These are phyloP conservation scores for Prenolepis imparis DNA, from an alignment of 2,888 invertebrate genomes.

Conservation along the genomic window DNA sequence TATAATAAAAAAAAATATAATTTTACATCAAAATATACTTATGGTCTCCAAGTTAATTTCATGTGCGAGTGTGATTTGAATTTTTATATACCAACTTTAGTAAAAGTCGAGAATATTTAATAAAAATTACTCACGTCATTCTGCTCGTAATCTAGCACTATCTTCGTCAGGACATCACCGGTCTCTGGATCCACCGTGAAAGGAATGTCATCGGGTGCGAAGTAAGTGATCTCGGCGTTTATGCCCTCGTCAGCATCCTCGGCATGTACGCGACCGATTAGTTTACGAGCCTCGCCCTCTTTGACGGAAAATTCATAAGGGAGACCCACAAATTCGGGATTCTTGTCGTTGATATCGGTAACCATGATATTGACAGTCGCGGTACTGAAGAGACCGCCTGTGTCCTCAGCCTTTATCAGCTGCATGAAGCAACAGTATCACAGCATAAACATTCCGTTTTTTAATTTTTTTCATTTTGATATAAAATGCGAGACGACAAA, in stretches of 20 bases:
- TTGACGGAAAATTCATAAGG: slow-evolving; percentile 94
- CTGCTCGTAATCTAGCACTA: slow-evolving; percentile 93
- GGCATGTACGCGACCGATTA: slow-evolving; percentile 93
- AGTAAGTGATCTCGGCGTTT: slow-evolving; percentile 94
- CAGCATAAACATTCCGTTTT: slow-evolving; percentile 56
- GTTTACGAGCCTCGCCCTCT: slow-evolving; percentile 89
- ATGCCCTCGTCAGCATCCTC: slow-evolving; percentile 95
- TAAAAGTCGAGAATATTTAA: neutral
- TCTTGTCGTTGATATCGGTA: slow-evolving; percentile 96
- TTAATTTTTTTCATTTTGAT: neutral
- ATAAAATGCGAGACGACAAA: neutral
- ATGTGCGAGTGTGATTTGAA: neutral
- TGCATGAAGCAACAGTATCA: slow-evolving; percentile 79
- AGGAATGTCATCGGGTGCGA: slow-evolving; percentile 92
- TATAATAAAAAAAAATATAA: neutral
- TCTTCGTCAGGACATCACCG: slow-evolving; percentile 92
- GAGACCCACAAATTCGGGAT: slow-evolving; percentile 94
- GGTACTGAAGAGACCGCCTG: slow-evolving; percentile 93
- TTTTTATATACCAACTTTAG: neutral
- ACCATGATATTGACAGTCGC: slow-evolving; percentile 95
- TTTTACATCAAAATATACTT: neutral
- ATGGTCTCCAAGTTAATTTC: neutral
- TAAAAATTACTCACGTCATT: slow-evolving; percentile 88
- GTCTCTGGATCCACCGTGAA: slow-evolving; percentile 93
- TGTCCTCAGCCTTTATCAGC: slow-evolving; percentile 95